A percentile compares a stretch with the other conserved stretches of the same genome.
These are phyloP conservation scores for Leucoraja erinaceus DNA, from an alignment of 2,113 vertebrate species.

Conservation along the genomic window DNA sequence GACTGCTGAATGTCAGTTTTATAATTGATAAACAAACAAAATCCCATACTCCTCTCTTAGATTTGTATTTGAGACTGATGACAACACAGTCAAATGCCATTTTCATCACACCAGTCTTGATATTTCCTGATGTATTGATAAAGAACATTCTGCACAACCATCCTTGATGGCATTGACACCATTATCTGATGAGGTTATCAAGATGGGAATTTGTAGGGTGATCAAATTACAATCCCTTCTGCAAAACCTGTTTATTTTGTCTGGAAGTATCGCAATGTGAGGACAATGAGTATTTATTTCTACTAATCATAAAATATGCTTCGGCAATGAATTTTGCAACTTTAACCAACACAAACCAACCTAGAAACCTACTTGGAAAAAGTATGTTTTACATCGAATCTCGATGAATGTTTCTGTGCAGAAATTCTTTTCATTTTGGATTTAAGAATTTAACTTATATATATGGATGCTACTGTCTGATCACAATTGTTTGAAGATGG, in stretches of 20 bases:
- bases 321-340: no score
- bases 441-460: no score
- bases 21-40: neutral
- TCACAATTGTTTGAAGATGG: no score
- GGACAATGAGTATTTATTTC: neutral
- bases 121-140: no score
- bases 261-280: neutral
- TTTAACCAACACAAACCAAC: no score
- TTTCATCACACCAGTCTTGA: neutral
- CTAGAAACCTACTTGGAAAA: no score
- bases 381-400: no score
- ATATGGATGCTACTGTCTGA: no score
- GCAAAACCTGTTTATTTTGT: neutral
- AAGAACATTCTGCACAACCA: no score
- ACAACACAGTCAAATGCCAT: neutral
- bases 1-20: neutral
- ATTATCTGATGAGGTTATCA: neutral
- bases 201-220: neutral
- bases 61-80: neutral
- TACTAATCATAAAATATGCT: neutral
- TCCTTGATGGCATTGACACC: no score
- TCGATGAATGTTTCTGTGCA: no score
- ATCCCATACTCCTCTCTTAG: neutral
- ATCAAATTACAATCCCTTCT: neutral
- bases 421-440: no score